Conservation (phyloP, 2,797 vertebrate genomes). For the Jordanella pulchra region DNA sequence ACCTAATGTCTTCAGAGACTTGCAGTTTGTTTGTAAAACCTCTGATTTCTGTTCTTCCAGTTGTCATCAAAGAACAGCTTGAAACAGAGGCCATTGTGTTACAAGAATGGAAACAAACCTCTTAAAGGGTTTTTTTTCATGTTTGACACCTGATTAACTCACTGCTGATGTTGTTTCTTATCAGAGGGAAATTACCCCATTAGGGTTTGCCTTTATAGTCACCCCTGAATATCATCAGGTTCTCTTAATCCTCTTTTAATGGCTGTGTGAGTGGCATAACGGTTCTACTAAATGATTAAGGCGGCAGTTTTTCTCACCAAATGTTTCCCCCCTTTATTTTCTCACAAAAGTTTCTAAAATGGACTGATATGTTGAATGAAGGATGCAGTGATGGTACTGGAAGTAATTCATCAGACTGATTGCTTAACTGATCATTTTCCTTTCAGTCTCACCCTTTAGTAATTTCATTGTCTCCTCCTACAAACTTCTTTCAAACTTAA, state of each 20-base stretch:
- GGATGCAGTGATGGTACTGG: conserved; percentile 24
- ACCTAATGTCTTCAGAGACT: not conserved
- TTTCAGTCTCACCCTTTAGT: conserved; percentile 55
- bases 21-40: not conserved
- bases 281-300: conserved; percentile 56
- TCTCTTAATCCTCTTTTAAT: conserved; percentile 73
- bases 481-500: conserved; percentile 70
- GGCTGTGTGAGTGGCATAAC: conserved; percentile 61
- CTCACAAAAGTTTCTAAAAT: conserved; percentile 41
- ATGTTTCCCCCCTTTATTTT: conserved; percentile 34
- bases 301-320: conserved; percentile 55
- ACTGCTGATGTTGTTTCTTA: conserved; percentile 60
- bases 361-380: conserved; percentile 60
- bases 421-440: conserved; percentile 39
- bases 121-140: conserved; percentile 65
- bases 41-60: not conserved
- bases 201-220: conserved; percentile 63
- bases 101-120: conserved; percentile 77
- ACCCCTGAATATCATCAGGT: conserved; percentile 59
- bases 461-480: conserved; percentile 68
- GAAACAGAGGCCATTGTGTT: conserved; percentile 63
- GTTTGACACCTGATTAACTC: conserved; percentile 79
- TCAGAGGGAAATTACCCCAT: conserved; percentile 66
- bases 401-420: conserved; percentile 25
- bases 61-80: conserved; percentile 46